phyloP scores from a whole-genome alignment of 2,113 vertebrate species.

The Accipiter cooperii region DNA sequence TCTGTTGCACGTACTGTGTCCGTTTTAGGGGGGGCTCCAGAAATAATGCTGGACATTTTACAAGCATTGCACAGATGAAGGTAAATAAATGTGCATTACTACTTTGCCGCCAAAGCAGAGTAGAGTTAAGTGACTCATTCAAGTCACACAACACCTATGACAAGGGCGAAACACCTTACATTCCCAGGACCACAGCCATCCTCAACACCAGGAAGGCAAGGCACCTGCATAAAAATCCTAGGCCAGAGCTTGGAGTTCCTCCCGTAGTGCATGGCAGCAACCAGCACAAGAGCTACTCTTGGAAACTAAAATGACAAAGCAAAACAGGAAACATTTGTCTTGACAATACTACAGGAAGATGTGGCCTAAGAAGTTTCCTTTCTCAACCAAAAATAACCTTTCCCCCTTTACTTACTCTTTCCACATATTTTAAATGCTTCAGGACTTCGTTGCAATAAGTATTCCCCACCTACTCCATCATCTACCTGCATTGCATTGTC shows the following conservation, averaged over 20 bases:
- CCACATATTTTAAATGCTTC: neutral
- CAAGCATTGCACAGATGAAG: neutral
- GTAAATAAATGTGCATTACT: neutral
- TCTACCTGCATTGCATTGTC: neutral
- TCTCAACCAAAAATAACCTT: neutral
- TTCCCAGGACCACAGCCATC: neutral
- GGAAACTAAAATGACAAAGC: neutral
- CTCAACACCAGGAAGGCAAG: neutral
- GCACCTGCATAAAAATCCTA: neutral
- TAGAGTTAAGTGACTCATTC: neutral
- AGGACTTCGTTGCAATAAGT: neutral
- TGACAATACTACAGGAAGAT: neutral
- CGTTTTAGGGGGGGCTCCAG: neutral
- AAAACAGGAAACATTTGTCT: neutral
- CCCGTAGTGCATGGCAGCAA: neutral
- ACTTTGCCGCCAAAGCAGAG: neutral
- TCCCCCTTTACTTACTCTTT: neutral
- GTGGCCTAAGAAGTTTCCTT: neutral
- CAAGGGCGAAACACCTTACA: neutral
- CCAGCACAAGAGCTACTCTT: neutral
- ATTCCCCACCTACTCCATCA: neutral
- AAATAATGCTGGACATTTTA: neutral
- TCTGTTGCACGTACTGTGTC: neutral
- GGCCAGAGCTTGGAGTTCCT: neutral
- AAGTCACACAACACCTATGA: neutral